Conservation (phyloP, 2,113 vertebrate genomes). For the Puffinus mauretanicus region DNA sequence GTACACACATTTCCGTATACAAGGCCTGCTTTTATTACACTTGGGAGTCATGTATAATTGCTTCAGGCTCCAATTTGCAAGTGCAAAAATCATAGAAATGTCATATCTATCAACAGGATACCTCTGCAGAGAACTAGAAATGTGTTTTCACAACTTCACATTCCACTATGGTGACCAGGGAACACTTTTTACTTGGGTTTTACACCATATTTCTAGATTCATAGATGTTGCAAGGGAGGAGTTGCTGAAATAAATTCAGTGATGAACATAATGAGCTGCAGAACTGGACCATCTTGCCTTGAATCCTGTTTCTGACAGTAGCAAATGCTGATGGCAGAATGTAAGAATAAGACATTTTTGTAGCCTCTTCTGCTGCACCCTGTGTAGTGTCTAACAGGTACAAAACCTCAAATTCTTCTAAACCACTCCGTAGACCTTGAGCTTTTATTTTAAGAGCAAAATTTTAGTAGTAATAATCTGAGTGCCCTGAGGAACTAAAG, state of each 20-base stretch:
- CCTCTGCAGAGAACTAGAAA: neutral
- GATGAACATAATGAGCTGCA: neutral
- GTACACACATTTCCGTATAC: neutral
- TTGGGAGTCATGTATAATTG: neutral
- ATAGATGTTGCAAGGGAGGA: neutral
- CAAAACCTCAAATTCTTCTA: neutral
- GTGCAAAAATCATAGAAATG: neutral
- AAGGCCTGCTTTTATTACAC: neutral
- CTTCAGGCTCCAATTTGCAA: neutral
- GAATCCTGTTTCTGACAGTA: neutral
- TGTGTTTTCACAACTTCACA: neutral
- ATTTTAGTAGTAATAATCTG: neutral
- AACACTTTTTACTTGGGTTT: neutral
- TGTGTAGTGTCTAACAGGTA: neutral
- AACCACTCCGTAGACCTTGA: neutral
- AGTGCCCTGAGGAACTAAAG: neutral
- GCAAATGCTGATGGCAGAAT: neutral
- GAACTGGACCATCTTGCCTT: slow-evolving; percentile 29
- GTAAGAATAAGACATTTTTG: neutral
- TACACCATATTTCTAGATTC: neutral
- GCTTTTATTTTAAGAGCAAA: neutral
- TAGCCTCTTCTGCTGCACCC: neutral
- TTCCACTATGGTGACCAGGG: neutral
- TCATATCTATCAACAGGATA: neutral
- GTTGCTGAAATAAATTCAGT: neutral